Evolutionary conservation across 2,113 vertebrate species (phyloP), one percentile per base, ranked within the genome.

Genomic region (Cephalopholis sonnerati): DNA sequence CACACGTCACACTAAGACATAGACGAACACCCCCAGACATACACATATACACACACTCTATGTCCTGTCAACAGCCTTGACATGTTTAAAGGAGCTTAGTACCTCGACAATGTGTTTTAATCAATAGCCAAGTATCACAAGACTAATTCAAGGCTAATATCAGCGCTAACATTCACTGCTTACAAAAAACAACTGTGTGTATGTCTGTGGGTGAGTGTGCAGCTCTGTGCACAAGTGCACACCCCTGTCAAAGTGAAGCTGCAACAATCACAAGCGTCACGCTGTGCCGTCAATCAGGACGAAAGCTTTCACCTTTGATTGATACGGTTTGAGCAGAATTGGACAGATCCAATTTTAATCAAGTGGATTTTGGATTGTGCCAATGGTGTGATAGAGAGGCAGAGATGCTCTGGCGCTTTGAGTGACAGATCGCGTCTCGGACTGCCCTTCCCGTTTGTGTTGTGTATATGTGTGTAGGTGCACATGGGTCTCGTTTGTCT

Each of bases 281-380:
- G 0, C 61, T 7, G 44, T 10, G 62, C 75, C 46, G 57, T 93
- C 91, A 87, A 27, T 89, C 85, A 74, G 64, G 64, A 25, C 55
- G 24, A 18, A 58, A 69, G 59, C 72, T 55, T 81, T 85, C 65
- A 67, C 79, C 22, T 25, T 50, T 79, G 89, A 90, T 61, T 83
- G 92, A 93, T 82, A 53, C 36, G 25, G 55, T 64, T 79, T 59
- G 84, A 89, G 83, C 73, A 46, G 73, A 70, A 79, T 10, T 82
- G 78, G 90, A 92, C 86, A 90, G 83, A 90, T 89, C 79, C 89
- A 87, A 86, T 90, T 94, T 92, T 90, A 89, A 94, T 94, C 88
- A 74, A 90, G 83, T 53, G 81, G 85, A 73, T 81, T 82, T 91
- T 53, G 79, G 91, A 69, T 79, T 61, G 77, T 79, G 88, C 32